phyloP scores from a whole-genome alignment of 2,888 invertebrate species.

The Druceiella hillmani region DNA sequence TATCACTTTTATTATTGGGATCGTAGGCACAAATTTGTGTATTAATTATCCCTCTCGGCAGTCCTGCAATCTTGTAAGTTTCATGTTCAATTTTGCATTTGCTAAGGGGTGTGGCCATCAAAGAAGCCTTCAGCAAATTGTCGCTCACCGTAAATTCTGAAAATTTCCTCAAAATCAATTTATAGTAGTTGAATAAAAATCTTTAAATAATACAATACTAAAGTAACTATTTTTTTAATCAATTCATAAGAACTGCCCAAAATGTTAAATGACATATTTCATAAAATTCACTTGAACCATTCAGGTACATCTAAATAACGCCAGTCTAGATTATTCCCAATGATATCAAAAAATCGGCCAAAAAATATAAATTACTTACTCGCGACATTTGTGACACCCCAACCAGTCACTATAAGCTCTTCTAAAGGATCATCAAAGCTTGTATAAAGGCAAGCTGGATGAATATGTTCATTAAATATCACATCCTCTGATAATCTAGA shows the following conservation, averaged over 20 bases:
- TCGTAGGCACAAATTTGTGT: slow-evolving; percentile 18
- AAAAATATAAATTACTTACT: no score
- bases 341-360: no score
- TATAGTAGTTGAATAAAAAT: no score
- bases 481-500: slow-evolving; percentile 12
- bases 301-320: no score
- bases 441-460: slow-evolving; percentile 16
- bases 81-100: slow-evolving; percentile 11
- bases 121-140: slow-evolving; percentile 11
- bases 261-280: no score
- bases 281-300: no score
- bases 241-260: no score
- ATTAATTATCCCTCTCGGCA: slow-evolving; percentile 12
- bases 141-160: slow-evolving; percentile 8
- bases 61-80: neutral
- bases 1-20: slow-evolving; percentile 6
- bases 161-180: no score
- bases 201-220: neutral
- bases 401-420: slow-evolving; percentile 13
- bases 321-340: no score
- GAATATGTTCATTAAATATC: slow-evolving; percentile 2
- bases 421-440: slow-evolving; percentile 5
- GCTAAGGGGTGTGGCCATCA: slow-evolving; percentile 5
- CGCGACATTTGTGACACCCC: slow-evolving; percentile 10
- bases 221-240: no score